A percentile compares a stretch with the other conserved stretches of the same genome.
phyloP scores from a whole-genome alignment of 2,888 invertebrate genomes.

The Elaeidobius kamerunicus region DNA sequence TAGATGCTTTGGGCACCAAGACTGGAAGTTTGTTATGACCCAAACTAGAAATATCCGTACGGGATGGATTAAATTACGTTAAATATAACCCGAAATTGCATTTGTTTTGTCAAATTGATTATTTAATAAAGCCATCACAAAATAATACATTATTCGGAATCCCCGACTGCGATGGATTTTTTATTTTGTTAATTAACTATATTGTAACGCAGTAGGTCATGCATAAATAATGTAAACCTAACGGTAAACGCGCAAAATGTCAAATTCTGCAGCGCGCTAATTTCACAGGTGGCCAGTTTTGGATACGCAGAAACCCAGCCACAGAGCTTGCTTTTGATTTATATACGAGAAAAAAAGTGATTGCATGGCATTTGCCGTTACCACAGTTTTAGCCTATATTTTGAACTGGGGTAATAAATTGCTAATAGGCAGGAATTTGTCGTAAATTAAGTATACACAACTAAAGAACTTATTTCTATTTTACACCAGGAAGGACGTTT shows the following conservation, averaged over 20 bases:
- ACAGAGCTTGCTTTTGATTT: constrained; percentile 28
- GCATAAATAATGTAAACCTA: constrained; percentile 38
- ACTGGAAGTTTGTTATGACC: too few species aligned
- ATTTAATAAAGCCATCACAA: constrained; percentile 35
- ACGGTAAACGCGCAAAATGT: constrained; percentile 34
- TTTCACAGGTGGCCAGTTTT: constrained; percentile 38
- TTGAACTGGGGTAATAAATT: constrained; percentile 22
- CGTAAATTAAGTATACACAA: constrained; percentile 21
- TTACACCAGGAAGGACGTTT: background rate
- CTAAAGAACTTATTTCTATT: constrained; percentile 26
- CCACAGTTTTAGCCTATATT: constrained; percentile 20
- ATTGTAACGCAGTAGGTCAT: constrained; percentile 35
- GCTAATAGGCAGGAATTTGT: constrained; percentile 20
- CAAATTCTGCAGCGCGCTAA: constrained; percentile 35
- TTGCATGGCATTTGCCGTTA: constrained; percentile 25
- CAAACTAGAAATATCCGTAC: background rate
- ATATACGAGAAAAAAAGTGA: constrained; percentile 29
- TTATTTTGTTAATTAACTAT: constrained; percentile 37
- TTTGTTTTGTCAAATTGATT: constrained; percentile 31
- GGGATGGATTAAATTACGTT: constrained; percentile 10
- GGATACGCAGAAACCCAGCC: constrained; percentile 29
- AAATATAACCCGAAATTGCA: constrained; percentile 20
- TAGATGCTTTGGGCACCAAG: too few species aligned
- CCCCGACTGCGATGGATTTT: constrained; percentile 23
- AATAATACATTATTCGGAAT: constrained; percentile 33